Evolutionary conservation across 2,113 vertebrate genomes (phyloP), one percentile per base, ranked within the genome.

Genomic region (Pseudolaguvia tuberculata): DNA sequence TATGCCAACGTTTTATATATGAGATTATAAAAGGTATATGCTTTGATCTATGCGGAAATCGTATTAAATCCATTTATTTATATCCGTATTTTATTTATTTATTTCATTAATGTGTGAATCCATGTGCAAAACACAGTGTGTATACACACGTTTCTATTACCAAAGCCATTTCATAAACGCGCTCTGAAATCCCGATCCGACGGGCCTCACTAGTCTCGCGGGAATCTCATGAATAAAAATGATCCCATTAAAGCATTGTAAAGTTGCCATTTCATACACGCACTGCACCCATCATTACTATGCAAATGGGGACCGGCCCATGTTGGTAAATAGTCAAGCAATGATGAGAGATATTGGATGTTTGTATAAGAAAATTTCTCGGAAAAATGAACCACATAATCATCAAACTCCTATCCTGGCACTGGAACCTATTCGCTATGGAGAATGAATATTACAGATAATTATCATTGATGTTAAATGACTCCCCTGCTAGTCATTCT

Each of bases 211-310:
- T 50, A 83, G 72, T 85, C 85, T 84, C 78, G 62, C 2, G 1
- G 82, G 87, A 89, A 89, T 87, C 79, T 83, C 88, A 87, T 89
- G 88, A 89, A 91, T 90, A 89, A 84, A 88, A 87, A 86, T 85
- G 77, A 80, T 75, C 45, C 84, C 83, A 86, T 88, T 89, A 88
- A 89, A 83, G 59, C 83, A 74, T 83, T 89, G 87, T 86, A 83
- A 81, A 85, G 85, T 80, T 83, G 84, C 85, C 85, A 81, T 80
- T 89, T 85, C 83, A 81, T 82, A 86, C 82, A 83, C 85, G 78
- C 83, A 4, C 79, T 80, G 72, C 68, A 82, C 80, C 84, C 82
- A 86, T 89, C 85, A 90, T 89, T 87, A 88, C 82, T 80, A 89
- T 88, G 86, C 82, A 88, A 89, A 90, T 89, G 76, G 85, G 85